phyloP scores from a whole-genome alignment of 1,140 invertebrate genomes.

The Saccostrea echinata region DNA sequence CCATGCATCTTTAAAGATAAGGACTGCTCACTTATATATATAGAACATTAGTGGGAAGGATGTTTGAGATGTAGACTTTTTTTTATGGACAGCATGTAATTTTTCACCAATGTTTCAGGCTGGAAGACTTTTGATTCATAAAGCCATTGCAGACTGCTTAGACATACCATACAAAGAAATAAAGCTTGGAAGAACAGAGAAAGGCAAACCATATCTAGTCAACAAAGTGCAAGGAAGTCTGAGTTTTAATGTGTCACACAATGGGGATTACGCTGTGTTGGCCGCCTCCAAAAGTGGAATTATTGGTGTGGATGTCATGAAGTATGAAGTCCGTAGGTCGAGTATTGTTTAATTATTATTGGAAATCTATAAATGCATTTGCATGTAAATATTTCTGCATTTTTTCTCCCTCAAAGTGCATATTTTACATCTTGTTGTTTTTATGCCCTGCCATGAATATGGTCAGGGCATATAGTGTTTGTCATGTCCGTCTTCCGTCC shows the following conservation, averaged over 20 bases:
- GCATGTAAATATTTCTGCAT: not conserved
- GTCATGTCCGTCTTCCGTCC: too few species aligned
- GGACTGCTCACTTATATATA: too few species aligned
- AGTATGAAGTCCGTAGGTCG: conserved; percentile 78
- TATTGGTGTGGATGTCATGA: conserved; percentile 83
- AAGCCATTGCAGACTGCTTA: conserved; percentile 86
- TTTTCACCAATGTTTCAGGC: conserved; percentile 81
- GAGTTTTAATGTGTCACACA: conserved; percentile 95
- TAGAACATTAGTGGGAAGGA: too few species aligned
- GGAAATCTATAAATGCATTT: not conserved
- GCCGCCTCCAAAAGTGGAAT: conserved; percentile 83
- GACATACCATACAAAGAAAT: conserved; percentile 85
- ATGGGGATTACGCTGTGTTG: conserved; percentile 91
- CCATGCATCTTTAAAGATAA: too few species aligned
- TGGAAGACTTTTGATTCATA: conserved; percentile 91
- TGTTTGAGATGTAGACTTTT: too few species aligned
- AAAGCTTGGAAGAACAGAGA: conserved; percentile 79
- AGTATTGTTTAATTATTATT: not conserved
- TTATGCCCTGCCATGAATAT: too few species aligned
- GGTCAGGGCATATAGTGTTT: too few species aligned
- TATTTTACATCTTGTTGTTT: not conserved
- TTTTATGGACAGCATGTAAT: not conserved
- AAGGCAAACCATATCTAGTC: conserved; percentile 81
- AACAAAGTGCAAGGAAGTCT: conserved; percentile 64
- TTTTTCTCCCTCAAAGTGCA: not conserved